These are phyloP conservation scores for Rambutsinella grinnellia DNA, from an alignment of 2,888 invertebrate species.

Conservation along the genomic window DNA sequence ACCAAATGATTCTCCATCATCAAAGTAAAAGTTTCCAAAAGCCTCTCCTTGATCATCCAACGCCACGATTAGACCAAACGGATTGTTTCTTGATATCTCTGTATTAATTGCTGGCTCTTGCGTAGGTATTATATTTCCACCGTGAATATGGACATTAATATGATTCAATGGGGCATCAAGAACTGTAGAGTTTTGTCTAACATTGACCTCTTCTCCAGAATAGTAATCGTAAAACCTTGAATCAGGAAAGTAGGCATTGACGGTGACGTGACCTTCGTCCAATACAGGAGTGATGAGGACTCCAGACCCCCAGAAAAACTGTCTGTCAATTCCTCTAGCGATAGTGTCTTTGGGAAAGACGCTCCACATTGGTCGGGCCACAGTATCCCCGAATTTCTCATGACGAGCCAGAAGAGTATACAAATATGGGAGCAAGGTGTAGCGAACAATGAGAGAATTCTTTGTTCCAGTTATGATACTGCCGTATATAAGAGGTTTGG, in stretches of 20 bases:
- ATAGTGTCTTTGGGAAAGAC: conserved; percentile 73
- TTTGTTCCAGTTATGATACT: conserved; percentile 70
- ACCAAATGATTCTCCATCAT: conserved; percentile 66
- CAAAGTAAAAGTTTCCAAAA: conserved; percentile 66
- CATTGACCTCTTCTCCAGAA: conserved; percentile 66
- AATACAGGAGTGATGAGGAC: conserved; percentile 82
- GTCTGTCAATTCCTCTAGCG: conserved; percentile 78
- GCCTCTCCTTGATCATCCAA: conserved; percentile 62
- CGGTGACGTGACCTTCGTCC: conserved; percentile 69
- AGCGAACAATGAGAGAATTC: conserved; percentile 67
- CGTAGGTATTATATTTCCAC: conserved; percentile 79
- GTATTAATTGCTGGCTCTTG: conserved; percentile 78
- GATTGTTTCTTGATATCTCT: conserved; percentile 24
- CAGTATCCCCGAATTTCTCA: conserved; percentile 79
- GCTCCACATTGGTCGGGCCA: conserved; percentile 78
- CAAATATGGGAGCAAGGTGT: conserved; percentile 70
- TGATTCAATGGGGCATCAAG: conserved; percentile 76
- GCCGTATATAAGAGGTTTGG: conserved; percentile 66
- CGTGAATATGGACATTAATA: conserved; percentile 77
- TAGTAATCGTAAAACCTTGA: conserved; percentile 79
- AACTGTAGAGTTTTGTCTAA: conserved; percentile 66
- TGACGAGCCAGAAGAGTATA: conserved; percentile 73
- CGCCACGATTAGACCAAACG: conserved; percentile 62
- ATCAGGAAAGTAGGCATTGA: conserved; percentile 76
- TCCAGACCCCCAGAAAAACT: conserved; percentile 82